Base-by-base conservation (phyloP, 2,797 vertebrate species). In the Hypotaenidia philippensis region DNA sequence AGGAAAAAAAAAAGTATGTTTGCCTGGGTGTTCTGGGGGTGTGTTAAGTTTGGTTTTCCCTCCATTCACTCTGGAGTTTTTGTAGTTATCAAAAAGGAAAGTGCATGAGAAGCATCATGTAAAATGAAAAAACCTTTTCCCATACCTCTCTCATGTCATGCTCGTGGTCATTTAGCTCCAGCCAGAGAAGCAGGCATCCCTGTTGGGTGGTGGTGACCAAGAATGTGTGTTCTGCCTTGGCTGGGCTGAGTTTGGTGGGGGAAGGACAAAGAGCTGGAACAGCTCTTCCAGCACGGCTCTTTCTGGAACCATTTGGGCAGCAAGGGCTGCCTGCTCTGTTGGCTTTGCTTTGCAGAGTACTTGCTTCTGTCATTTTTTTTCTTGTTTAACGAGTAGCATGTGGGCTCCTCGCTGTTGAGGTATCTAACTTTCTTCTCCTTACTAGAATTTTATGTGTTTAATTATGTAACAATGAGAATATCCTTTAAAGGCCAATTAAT, bases 101-200 rank as follows among this genome's bases (percentile, higher is more conserved):
- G 4, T 83, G n/a, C 0, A 0, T 85, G 57, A 41, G 18, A 36
- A 75, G 6, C 1, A 1, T 52, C 23, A 18, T 14, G 7, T 23
- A 20, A 38, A 60, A 66, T 65, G 18, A 22, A 49, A 11, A 31
- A 49, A 5, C 25, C 15, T 23, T 63, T 10, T 55, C 4, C 16
- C 7, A 16, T 2, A 32, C 19, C 10, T 53, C 45, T 64, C 41
- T 71, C 0, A 0, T 71, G 5, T 47, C 8, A 19, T 60, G 25
- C 47, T 92, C 23, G 1, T 18, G 22, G 20, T n/a, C 1, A 0
- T 68, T 78, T 60, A 25, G 5, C 36, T 89, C 14, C 21, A 27
- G 23, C 15, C 5, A 3, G 52, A 55, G 53, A 38, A 52, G 25
- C 56, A n/a, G 65, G 19, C 6, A 4, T 55, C 6, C 21, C 7